Evolutionary conservation across 2,797 vertebrate genomes (phyloP).

Genomic region (Pangasius djambal): DNA sequence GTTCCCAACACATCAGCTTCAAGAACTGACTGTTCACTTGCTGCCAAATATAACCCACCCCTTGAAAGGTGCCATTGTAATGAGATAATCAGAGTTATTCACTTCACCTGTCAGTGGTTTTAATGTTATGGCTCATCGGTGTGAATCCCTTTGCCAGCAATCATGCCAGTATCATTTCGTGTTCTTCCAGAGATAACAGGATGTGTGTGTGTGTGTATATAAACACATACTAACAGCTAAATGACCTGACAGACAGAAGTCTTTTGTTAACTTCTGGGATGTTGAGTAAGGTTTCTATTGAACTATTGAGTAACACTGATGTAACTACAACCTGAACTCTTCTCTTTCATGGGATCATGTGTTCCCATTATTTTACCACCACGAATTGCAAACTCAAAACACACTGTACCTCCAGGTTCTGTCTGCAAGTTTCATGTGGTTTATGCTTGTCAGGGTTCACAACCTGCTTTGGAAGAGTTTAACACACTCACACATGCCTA

Average conservation of each 20-base stretch:
- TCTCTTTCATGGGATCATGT: not conserved
- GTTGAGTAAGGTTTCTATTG: conserved; percentile 1
- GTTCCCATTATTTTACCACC: not conserved
- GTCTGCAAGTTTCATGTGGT: conserved; percentile 44
- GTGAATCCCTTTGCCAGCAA: not conserved
- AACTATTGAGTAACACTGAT: not conserved
- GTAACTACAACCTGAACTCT: not conserved
- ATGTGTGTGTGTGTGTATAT: not conserved
- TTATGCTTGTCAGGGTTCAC: conserved; percentile 4
- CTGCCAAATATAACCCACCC: too few relatives aligned
- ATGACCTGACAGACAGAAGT: not conserved
- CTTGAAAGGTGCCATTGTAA: too few relatives aligned
- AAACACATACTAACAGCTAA: not conserved
- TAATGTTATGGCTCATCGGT: too few relatives aligned
- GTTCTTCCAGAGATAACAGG: not conserved
- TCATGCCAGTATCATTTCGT: not conserved
- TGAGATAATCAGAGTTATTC: too few relatives aligned
- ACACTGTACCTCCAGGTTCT: not conserved
- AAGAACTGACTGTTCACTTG: too few relatives aligned
- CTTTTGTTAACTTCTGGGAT: not conserved
- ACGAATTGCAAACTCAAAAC: not conserved
- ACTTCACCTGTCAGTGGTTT: too few relatives aligned
- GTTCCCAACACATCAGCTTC: too few relatives aligned
- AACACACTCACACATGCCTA: conserved; percentile 2
- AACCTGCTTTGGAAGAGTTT: conserved; percentile 6